Evolutionary conservation across 1,140 invertebrate genomes (phyloP), one percentile per base, ranked within the genome.

Genomic region (Atopsyche davidsoni): DNA sequence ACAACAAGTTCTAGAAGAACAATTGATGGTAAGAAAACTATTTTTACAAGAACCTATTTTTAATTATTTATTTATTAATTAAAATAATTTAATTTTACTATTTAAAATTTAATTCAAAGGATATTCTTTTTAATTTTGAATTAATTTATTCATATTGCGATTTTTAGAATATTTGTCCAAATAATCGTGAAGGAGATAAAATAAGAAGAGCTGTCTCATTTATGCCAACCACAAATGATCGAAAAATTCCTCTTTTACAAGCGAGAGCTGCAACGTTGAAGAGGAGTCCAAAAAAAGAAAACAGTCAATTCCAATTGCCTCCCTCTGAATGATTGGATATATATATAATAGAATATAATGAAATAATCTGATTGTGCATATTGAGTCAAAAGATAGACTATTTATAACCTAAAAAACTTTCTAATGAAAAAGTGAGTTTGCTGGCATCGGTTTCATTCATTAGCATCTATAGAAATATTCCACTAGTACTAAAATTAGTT

Each of bases 1-100:
- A 11, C 79, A 83, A 52, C 76, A 85, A 60, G 65, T 81, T 18
- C 59, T 86, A 18, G 79, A 84, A 59, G 74, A 80, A 14, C 75
- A 81, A 63, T 64, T 86, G 19, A 70, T 77, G 46, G 73, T 78
- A 42, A 46, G 38, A 19, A 39, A 16, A 17, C 18, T 42, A 25
- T 13, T 24, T 40, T 44, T 28, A 4, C 24, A 36, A 11, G 14
- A 9, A 16, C 14, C 34, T 36, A 6, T 11, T 9, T 9, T 36
- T 11, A 16, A 9, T 36, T 14, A 9, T 36, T 36, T 9, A 9
- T 9, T 36, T 36, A 9, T n/a, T n/a, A n/a, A n/a, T n/a, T n/a
- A n/a, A n/a, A n/a, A n/a, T n/a, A 9, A 43, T 31, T 45, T 32
- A 4, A 11, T 45, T 31, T 32, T 23, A 7, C 11, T 25, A 51